Percentiles rank a stretch among this genome's conserved stretches.
These are phyloP conservation scores for Hyperopisus bebe DNA, from an alignment of 2,113 vertebrate species.

Conservation along the genomic window DNA sequence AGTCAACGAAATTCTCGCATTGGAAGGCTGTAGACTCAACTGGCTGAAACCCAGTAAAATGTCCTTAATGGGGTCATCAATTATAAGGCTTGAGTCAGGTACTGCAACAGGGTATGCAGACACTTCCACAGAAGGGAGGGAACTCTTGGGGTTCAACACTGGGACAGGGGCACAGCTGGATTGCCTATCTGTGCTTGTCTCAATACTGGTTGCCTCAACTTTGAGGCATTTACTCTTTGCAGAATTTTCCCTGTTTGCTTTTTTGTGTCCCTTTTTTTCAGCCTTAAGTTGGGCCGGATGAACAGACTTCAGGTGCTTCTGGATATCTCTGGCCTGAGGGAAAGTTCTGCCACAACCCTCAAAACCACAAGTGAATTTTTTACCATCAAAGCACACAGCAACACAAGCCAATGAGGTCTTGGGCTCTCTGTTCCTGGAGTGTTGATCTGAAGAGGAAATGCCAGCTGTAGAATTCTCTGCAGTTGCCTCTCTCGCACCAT, in stretches of 20 bases:
- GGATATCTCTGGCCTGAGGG: constrained; percentile 73
- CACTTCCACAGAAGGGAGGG: neutral
- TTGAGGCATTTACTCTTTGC: constrained; percentile 43
- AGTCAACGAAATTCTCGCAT: constrained; percentile 25
- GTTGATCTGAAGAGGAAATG: constrained; percentile 33
- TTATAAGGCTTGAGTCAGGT: constrained; percentile 33
- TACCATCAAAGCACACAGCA: constrained; percentile 81
- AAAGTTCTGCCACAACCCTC: constrained; percentile 81
- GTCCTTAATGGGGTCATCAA: constrained; percentile 71
- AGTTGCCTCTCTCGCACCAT: constrained; percentile 23
- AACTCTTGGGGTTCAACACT: constrained; percentile 34
- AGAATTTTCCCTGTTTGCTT: constrained; percentile 44
- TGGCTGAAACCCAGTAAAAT: constrained; percentile 79
- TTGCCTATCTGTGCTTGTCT: constrained; percentile 29
- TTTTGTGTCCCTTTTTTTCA: constrained; percentile 60
- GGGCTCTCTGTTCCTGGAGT: constrained; percentile 33
- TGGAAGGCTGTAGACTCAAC: constrained; percentile 74
- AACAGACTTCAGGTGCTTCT: constrained; percentile 76
- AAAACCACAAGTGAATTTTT: constrained; percentile 79
- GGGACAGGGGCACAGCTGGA: constrained; percentile 13
- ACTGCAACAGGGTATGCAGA: constrained; percentile 23
- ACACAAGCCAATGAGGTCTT: constrained; percentile 53
- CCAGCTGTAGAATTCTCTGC: constrained; percentile 23
- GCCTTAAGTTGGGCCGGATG: constrained; percentile 75
- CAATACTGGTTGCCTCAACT: constrained; percentile 24